Conservation (phyloP, 2,113 vertebrate genomes). For the Apaloderma vittatum region DNA sequence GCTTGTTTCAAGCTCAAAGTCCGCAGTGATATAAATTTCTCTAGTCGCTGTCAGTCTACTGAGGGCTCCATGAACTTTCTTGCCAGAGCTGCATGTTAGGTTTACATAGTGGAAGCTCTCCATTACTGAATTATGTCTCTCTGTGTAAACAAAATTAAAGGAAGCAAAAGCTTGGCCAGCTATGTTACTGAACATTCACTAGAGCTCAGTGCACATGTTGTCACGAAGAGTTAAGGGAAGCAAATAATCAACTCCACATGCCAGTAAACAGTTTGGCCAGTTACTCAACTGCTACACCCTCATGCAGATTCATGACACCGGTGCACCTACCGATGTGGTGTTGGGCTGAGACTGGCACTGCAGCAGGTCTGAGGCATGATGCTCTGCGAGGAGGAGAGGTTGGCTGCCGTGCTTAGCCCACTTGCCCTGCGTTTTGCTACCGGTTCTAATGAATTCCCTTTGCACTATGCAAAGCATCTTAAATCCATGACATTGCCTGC, state of each 20-base stretch:
- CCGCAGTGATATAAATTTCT: slow-evolving; percentile 89
- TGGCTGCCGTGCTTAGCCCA: background rate
- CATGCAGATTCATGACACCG: background rate
- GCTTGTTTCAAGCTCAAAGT: slow-evolving; percentile 95
- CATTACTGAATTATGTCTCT: slow-evolving; percentile 87
- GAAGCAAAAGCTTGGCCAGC: slow-evolving; percentile 75
- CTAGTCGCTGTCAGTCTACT: slow-evolving; percentile 84
- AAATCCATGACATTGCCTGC: background rate
- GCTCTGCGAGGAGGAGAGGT: background rate
- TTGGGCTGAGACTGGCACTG: background rate
- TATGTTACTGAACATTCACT: slow-evolving; percentile 18
- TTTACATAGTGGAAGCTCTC: slow-evolving; percentile 95
- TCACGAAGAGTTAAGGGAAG: background rate
- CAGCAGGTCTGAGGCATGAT: background rate
- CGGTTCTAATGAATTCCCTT: background rate
- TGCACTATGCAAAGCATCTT: background rate
- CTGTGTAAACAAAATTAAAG: slow-evolving; percentile 85
- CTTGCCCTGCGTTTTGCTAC: background rate
- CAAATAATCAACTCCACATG: slow-evolving; percentile 18
- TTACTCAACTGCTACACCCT: background rate
- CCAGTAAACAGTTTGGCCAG: background rate
- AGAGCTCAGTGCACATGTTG: background rate
- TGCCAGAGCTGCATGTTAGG: slow-evolving; percentile 89
- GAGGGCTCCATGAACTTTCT: slow-evolving; percentile 81
- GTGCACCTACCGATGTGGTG: background rate